Percentiles rank a stretch among this genome's conserved stretches.
phyloP scores from a whole-genome alignment of 2,797 vertebrate genomes.

The Scleropages formosus region DNA sequence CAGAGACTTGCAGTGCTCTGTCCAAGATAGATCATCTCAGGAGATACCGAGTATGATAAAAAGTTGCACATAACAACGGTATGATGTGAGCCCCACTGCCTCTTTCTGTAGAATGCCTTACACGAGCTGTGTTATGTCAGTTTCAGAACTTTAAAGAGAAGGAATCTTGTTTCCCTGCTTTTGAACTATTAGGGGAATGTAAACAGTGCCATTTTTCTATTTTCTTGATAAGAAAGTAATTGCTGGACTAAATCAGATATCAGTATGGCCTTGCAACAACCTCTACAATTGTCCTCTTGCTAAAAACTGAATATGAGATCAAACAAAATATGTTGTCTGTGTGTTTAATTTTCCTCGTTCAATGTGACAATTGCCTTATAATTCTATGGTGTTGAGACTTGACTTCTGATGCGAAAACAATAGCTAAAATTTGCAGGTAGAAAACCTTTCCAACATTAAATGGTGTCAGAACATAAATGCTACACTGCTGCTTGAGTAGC shows the following conservation, averaged over 20 bases:
- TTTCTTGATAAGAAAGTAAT: constrained; percentile 46
- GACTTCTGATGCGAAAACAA: neutral
- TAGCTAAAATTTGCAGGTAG: neutral
- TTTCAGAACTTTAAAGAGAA: constrained; percentile 42
- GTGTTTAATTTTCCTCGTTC: neutral
- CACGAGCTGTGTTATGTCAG: constrained; percentile 1
- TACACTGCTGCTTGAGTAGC: neutral
- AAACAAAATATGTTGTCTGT: neutral
- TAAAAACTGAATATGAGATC: neutral
- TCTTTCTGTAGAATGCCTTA: neutral
- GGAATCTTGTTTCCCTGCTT: constrained; percentile 56
- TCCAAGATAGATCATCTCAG: neutral
- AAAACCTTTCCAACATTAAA: neutral
- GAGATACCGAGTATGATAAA: neutral
- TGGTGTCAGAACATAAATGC: neutral
- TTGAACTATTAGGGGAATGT: constrained; percentile 47
- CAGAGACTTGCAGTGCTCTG: neutral
- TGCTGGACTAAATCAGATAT: constrained; percentile 38
- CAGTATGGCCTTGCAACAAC: neutral
- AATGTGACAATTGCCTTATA: neutral
- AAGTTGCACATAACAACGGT: neutral
- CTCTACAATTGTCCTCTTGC: neutral
- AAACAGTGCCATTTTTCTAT: constrained; percentile 41
- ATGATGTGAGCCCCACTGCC: neutral
- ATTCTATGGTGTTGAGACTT: neutral